A percentile compares a stretch with the other conserved stretches of the same genome.
Conservation (phyloP, 2,797 vertebrate genomes). For the Tachyglossus aculeatus region DNA sequence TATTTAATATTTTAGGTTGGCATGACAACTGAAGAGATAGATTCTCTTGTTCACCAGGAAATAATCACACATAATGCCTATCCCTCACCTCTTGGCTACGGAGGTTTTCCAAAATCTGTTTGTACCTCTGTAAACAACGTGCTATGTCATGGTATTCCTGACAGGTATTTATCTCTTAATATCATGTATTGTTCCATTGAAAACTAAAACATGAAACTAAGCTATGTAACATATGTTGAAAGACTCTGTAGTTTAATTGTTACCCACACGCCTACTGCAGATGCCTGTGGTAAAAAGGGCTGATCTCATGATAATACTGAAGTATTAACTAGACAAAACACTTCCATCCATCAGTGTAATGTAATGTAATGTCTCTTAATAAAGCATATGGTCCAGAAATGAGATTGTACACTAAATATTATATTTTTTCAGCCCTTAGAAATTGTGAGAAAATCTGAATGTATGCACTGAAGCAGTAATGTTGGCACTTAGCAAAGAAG, state of each 20-base stretch:
- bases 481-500: constrained; percentile 62
- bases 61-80: constrained; percentile 91
- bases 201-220: constrained; percentile 58
- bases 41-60: constrained; percentile 94
- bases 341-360: constrained; percentile 7
- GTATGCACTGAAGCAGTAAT: constrained; percentile 32
- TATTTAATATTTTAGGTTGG: constrained; percentile 86
- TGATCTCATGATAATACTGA: constrained; percentile 33
- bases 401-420: neutral
- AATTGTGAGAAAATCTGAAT: constrained; percentile 48
- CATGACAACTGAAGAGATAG: constrained; percentile 98
- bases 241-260: constrained; percentile 40
- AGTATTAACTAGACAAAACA: neutral
- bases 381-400: constrained; percentile 18
- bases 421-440: constrained; percentile 17
- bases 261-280: constrained; percentile 28
- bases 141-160: constrained; percentile 91
- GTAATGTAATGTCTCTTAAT: constrained; percentile 32
- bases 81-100: constrained; percentile 93
- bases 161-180: constrained; percentile 84
- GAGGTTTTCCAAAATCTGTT: constrained; percentile 95
- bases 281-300: constrained; percentile 40
- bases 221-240: constrained; percentile 52
- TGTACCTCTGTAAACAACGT: constrained; percentile 97
- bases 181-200: constrained; percentile 49